Evolutionary conservation across 2,797 vertebrate genomes (phyloP).

Genomic region (Zenarchopterus dispar): DNA sequence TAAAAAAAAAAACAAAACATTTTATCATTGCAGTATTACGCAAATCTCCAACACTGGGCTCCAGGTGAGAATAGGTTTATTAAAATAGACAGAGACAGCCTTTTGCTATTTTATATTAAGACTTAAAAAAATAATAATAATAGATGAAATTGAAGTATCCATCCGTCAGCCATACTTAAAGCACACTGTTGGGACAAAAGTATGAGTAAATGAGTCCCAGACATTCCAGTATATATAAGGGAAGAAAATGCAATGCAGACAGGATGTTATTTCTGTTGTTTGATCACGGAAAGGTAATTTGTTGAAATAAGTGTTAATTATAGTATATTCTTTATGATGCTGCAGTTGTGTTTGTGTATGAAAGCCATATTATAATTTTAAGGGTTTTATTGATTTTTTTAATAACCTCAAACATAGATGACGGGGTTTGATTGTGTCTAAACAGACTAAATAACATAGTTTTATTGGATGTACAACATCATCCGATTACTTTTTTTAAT

Average conservation of each 20-base stretch:
- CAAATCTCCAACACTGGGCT: constrained; percentile 55
- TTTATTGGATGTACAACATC: constrained; percentile 48
- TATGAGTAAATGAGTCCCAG: constrained; percentile 65
- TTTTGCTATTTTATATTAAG: constrained; percentile 70
- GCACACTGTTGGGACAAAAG: constrained; percentile 76
- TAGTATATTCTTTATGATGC: constrained; percentile 66
- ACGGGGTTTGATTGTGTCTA: constrained; percentile 26
- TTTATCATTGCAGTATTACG: constrained; percentile 76
- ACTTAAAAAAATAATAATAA: constrained; percentile 49
- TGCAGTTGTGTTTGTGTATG: constrained; percentile 69
- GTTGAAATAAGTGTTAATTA: constrained; percentile 68
- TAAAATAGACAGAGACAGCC: constrained; percentile 49
- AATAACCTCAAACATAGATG: constrained; percentile 37
- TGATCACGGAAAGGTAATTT: constrained; percentile 47
- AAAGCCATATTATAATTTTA: constrained; percentile 77
- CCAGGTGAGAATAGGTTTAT: constrained; percentile 51
- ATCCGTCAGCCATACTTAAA: constrained; percentile 76
- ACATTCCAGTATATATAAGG: constrained; percentile 78
- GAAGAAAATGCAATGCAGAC: constrained; percentile 73
- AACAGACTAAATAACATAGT: constrained; percentile 41
- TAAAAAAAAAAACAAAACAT: constrained; percentile 35
- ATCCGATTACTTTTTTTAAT: constrained; percentile 45
- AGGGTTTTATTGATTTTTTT: constrained; percentile 24
- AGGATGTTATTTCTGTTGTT: constrained; percentile 56
- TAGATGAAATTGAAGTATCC: constrained; percentile 43